Base-by-base conservation (phyloP, 30 jellyfish, hydroid and myxozoan genomes). In the Pseudorhiza aurosa region DNA sequence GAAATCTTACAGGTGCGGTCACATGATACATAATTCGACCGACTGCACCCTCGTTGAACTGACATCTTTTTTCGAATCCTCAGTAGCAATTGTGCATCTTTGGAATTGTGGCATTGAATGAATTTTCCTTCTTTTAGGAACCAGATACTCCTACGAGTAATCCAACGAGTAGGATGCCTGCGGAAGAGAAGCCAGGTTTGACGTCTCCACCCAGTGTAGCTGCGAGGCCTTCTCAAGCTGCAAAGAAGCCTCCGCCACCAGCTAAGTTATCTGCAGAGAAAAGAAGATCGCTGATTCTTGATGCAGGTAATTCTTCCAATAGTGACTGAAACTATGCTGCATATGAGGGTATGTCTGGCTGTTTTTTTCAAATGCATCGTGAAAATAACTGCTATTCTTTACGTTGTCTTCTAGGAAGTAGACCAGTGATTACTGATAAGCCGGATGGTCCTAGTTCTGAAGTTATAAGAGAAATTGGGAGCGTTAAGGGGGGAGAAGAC, bases 171-270 rank as follows among this genome's bases (percentile, higher is more conserved):
- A 64, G 35, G 50, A 40, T 36, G 6, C 59, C 77, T 15, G 25
- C 19, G 6, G 58, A 64, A 11, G 58, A 64, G 18, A 64, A 64
- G 18, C 85, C 72, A 17, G 22, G 4, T 22, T 72, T 59, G n/a
- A 60, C 53, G 37, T 59, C 90, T 30, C 49, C 81, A 22, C 82
- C 81, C 8, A 37, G 82, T 50, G 74, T 39, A 8, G 68, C 86
- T 3, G 50, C 33, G 51, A 64, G 56, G 60, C 82, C 90, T 8
- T 9, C 30, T 17, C 64, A 73, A 0, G 78, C 88, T 7, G 75
- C 43, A 25, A 80, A 67, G 47, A 80, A 80, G 69, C 91, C 91
- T 8, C 91, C 91, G 11, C 91, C 91, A 14, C 91, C 91, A 1
- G 84, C 83, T 3, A 80, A 68, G 46, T 60, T 80, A 8, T 80